Evolutionary conservation across 2,113 vertebrate genomes (phyloP).

Genomic region (Ageneiosus marmoratus): DNA sequence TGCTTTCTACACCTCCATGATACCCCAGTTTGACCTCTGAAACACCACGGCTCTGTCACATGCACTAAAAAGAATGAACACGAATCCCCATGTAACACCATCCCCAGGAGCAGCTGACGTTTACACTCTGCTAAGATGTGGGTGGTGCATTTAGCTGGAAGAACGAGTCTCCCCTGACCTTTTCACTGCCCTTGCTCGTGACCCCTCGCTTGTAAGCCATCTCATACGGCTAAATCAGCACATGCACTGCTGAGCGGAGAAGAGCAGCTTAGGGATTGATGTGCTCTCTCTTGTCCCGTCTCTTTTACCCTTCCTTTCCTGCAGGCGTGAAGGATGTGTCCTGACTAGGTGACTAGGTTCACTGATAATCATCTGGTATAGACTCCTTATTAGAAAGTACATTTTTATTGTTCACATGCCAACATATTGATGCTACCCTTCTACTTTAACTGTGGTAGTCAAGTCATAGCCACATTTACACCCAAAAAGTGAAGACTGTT

Average conservation of each 20-base stretch:
- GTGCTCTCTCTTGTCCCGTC: conserved; percentile 42
- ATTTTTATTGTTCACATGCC: neutral
- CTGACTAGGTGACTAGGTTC: no score
- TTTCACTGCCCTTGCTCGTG: conserved; percentile 75
- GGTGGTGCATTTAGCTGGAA: conserved; percentile 58
- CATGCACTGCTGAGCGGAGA: conserved; percentile 70
- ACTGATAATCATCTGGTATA: neutral
- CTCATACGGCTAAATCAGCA: conserved; percentile 72
- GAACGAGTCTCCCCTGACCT: conserved; percentile 64
- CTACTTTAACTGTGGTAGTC: neutral
- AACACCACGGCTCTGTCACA: neutral
- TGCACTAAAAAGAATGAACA: conserved; percentile 9
- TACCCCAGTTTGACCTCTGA: neutral
- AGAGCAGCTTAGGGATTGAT: conserved; percentile 70
- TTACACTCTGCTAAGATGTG: conserved; percentile 11
- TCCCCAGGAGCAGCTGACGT: conserved; percentile 14
- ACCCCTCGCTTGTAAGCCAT: conserved; percentile 74
- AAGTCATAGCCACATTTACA: neutral
- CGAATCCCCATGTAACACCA: neutral
- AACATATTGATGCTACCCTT: neutral
- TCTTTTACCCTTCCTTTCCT: conserved; percentile 54
- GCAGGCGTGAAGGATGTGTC: conserved; percentile 1
- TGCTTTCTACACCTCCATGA: neutral
- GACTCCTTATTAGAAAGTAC: neutral
- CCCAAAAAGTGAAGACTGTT: neutral